Evolutionary conservation across 2,113 vertebrate genomes (phyloP), one percentile per base, ranked within the genome.

Genomic region (Mus pahari): DNA sequence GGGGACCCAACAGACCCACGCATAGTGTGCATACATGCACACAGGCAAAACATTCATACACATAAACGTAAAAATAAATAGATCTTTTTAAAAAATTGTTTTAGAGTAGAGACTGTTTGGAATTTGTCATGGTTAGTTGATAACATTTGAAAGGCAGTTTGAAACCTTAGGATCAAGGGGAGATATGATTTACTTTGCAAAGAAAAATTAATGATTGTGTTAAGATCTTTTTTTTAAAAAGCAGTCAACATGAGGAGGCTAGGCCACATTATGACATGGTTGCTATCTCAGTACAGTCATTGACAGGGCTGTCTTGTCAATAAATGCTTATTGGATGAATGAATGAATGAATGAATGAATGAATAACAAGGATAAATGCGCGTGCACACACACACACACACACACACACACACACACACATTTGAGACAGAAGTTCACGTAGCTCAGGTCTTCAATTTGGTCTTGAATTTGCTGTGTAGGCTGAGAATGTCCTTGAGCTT

Each of bases 181-280:
- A 91, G 79, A 53, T 86, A 13, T 0, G 53, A 70, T 77, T 66
- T 68, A 86, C 71, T 81, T 75, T 77, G 86, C 89, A 96, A 73
- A 94, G 64, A 81, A 88, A 90, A 90, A 91, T 31, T 17, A 77
- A 20, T 88, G 36, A 55, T 92, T 77, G 7, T 92, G 91, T 84
- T 92, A 71, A 92, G 55, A 39, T 77, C 42, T 93, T 87, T 95
- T 90, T 64, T 45, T 14, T 79, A 75, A 62, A 3, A 53, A 70
- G 33, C 6, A 22, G 11, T 17, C 58, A 81, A 45, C 13, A 14
- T 0, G 33, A 96, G 20, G 13, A 39, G 7, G 10, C 11, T 79
- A 22, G 33, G 28, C 28, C 45, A 81, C 24, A 7, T 8, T 42
- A 0, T 0, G 8, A 60, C 16, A 6, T 91, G 26, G 14, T 86